phyloP scores from a whole-genome alignment of 1,140 invertebrate species.

The Olivierus martensii region DNA sequence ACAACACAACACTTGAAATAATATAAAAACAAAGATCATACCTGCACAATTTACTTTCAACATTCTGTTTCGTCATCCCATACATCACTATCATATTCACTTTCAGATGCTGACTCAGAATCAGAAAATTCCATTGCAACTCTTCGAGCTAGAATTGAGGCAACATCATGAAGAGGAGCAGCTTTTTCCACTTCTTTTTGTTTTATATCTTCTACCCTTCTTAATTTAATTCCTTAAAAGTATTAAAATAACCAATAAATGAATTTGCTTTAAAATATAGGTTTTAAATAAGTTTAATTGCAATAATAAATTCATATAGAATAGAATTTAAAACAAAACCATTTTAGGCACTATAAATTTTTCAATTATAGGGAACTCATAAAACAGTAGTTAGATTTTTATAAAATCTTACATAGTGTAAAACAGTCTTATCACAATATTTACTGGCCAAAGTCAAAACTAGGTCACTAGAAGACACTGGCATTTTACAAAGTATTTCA shows the following conservation, averaged over 20 bases:
- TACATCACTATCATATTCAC: slow-evolving; percentile 18
- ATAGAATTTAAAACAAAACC: no score
- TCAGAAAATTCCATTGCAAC: slow-evolving; percentile 91
- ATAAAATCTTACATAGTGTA: no score
- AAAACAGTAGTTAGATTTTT: no score
- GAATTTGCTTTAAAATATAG: background rate
- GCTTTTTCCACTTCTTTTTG: slow-evolving; percentile 59
- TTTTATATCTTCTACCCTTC: slow-evolving; percentile 82
- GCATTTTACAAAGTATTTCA: no score
- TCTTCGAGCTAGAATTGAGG: slow-evolving; percentile 80
- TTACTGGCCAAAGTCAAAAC: no score
- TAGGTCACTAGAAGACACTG: no score
- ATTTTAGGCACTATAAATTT: no score
- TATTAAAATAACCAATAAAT: slow-evolving; percentile 3
- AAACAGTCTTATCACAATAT: no score
- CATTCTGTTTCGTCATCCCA: slow-evolving; percentile 23
- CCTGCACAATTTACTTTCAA: background rate
- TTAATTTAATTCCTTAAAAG: slow-evolving; percentile 62
- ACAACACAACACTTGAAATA: no score
- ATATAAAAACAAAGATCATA: no score
- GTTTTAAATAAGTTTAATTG: background rate
- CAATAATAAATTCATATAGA: background rate
- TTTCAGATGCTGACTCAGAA: slow-evolving; percentile 65
- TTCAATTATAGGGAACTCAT: no score
- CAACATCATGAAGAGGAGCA: slow-evolving; percentile 70